These are phyloP conservation scores for Caiman crocodilus DNA, from an alignment of 2,797 vertebrate genomes.

Conservation along the genomic window DNA sequence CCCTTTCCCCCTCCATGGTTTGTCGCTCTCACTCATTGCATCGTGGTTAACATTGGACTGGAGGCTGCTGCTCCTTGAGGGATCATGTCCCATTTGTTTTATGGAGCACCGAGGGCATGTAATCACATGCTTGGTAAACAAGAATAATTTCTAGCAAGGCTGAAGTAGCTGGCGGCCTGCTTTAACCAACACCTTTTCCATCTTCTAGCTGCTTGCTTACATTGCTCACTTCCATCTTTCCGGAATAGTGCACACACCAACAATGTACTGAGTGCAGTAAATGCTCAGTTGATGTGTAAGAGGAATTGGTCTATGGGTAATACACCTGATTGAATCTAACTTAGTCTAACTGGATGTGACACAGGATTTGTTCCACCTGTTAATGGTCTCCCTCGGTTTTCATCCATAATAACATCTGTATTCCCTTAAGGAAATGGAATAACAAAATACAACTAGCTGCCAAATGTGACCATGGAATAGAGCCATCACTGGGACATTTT, in stretches of 20 bases:
- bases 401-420: neutral
- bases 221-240: neutral
- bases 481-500: neutral
- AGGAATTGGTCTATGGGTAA: neutral
- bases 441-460: neutral
- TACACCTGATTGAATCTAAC: neutral
- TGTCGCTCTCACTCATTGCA: slow-evolving; percentile 1
- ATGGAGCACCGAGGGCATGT: neutral
- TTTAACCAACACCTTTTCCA: neutral
- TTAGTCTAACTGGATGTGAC: neutral
- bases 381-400: neutral
- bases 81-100: neutral
- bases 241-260: neutral
- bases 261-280: neutral
- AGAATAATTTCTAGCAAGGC: neutral
- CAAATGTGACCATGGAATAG: neutral
- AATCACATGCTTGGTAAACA: neutral
- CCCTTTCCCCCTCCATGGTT: slow-evolving; percentile 7
- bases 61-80: slow-evolving; percentile 41
- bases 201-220: neutral
- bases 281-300: neutral
- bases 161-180: slow-evolving; percentile 2
- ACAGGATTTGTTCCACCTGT: neutral
- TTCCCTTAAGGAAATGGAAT: neutral
- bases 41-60: slow-evolving; percentile 47